phyloP scores from a whole-genome alignment of 2,888 invertebrate genomes.

The Volucella zonaria region DNA sequence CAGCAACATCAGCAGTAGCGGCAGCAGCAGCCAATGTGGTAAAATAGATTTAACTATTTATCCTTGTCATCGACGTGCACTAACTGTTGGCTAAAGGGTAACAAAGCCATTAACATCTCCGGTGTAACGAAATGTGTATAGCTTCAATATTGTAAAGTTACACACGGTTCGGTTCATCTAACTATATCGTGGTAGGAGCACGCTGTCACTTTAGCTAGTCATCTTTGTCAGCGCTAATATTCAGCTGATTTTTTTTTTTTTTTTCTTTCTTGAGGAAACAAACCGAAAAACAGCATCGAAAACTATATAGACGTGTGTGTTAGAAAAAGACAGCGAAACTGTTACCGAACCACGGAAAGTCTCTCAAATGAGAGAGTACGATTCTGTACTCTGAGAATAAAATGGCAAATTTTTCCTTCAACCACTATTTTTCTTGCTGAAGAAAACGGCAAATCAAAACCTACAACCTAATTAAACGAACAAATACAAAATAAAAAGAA shows the following conservation, averaged over 20 bases:
- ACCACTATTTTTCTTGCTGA: not conserved
- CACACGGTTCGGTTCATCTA: not conserved
- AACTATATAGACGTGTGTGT: not conserved
- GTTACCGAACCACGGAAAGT: not conserved
- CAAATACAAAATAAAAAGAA: not conserved
- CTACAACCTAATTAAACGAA: not conserved
- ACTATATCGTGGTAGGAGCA: not conserved
- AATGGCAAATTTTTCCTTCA: slow-evolving; percentile 13
- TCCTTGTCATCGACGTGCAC: not conserved
- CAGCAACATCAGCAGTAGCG: slow-evolving; percentile 16
- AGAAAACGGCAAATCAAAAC: not conserved
- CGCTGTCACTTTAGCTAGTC: slow-evolving; percentile 10
- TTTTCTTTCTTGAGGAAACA: slow-evolving; percentile 8
- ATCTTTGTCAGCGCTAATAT: slow-evolving; percentile 17
- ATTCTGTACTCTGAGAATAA: slow-evolving; percentile 3
- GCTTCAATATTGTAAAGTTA: not conserved
- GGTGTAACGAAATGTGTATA: not conserved
- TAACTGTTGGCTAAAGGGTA: not conserved
- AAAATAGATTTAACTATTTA: not conserved
- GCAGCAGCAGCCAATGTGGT: not conserved
- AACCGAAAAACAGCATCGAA: not conserved
- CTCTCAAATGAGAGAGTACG: slow-evolving; percentile 19
- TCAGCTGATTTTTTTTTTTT: slow-evolving; percentile 45
- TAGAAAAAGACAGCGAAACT: not conserved
- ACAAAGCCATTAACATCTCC: not conserved